A percentile compares a stretch with the other conserved stretches of the same genome.
Conservation (phyloP, 2,888 invertebrate species). For the Fragum sueziense region DNA sequence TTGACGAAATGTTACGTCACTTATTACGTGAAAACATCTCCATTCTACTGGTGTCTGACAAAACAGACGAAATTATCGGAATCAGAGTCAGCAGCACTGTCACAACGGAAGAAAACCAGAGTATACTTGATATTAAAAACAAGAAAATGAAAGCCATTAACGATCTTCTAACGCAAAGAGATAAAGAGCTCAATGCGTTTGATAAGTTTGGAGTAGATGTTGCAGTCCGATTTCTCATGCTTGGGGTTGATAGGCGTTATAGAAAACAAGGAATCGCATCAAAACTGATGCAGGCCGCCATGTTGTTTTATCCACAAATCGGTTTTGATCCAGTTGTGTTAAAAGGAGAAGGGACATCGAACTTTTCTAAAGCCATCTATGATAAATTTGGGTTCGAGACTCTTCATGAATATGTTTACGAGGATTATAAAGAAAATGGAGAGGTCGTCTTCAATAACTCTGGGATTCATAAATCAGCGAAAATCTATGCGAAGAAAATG, state of each 20-base stretch:
- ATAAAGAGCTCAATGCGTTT: constrained; percentile 15
- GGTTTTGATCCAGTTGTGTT: constrained; percentile 8
- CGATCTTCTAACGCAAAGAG: background rate
- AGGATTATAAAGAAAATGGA: constrained; percentile 27
- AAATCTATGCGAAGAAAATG: constrained; percentile 18
- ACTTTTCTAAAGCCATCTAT: constrained; percentile 36
- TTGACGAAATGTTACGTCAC: background rate
- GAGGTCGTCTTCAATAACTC: constrained; percentile 21
- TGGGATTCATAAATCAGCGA: constrained; percentile 31
- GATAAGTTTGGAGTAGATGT: constrained; percentile 31
- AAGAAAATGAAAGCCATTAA: background rate
- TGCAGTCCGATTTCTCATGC: constrained; percentile 20
- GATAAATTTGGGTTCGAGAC: constrained; percentile 32
- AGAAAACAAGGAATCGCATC: constrained; percentile 20
- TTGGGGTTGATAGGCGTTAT: constrained; percentile 27
- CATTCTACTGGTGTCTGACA: background rate
- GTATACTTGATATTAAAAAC: background rate
- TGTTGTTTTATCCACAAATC: constrained; percentile 8
- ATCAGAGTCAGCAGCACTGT: background rate
- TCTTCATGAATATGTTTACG: constrained; percentile 19
- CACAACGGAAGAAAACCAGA: background rate
- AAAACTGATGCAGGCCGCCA: constrained; percentile 23
- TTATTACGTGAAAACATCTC: background rate
- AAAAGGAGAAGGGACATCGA: constrained; percentile 29
- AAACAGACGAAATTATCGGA: background rate